Conservation (phyloP, 2,113 vertebrate species). For the Guaruba guarouba region DNA sequence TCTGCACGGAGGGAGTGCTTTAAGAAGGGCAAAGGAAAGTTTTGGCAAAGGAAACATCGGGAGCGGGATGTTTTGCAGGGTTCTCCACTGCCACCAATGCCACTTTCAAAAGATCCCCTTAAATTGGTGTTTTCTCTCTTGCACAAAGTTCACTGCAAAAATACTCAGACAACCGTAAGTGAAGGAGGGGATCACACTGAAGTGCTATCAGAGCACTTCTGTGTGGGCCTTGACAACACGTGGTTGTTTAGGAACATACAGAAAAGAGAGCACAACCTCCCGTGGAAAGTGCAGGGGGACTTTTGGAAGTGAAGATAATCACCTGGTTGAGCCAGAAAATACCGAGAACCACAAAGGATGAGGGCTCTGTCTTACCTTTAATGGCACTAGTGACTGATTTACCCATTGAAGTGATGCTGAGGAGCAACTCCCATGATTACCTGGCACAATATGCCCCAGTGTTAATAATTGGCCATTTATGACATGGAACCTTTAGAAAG, state of each 20-base stretch:
- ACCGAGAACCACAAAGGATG: background rate
- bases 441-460: background rate
- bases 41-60: background rate
- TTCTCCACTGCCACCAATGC: background rate
- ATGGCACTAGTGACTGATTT: background rate
- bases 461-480: background rate
- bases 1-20: background rate
- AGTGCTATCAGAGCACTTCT: background rate
- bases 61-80: background rate
- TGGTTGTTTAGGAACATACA: rapidly evolving
- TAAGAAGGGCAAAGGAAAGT: background rate
- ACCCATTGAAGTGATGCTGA: background rate
- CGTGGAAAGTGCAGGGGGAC: background rate
- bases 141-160: background rate
- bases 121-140: background rate
- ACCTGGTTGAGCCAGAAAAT: background rate
- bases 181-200: background rate
- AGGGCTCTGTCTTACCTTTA: background rate
- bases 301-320: background rate
- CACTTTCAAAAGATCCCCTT: background rate
- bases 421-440: background rate
- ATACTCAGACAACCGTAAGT: rapidly evolving
- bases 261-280: background rate
- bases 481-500: background rate
- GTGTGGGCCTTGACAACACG: background rate